Evolutionary conservation across 2,888 invertebrate species (phyloP).

Genomic region (Plutella xylostella): DNA sequence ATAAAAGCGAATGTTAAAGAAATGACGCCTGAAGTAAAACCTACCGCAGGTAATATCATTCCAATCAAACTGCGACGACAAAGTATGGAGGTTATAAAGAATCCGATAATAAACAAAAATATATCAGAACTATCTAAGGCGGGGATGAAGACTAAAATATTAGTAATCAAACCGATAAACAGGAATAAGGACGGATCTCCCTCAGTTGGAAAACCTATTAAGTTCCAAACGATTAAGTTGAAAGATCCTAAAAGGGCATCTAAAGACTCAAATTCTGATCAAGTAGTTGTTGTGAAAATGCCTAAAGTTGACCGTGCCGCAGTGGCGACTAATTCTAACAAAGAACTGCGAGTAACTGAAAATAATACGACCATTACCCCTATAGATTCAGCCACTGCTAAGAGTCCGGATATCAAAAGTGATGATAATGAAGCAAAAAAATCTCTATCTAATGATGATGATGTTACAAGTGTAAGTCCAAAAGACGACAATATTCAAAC

Average conservation of each 20-base stretch:
- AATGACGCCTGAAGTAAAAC: slow-evolving; percentile 10
- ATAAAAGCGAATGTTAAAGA: neutral
- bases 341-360: no score
- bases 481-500: no score
- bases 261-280: slow-evolving; percentile 37
- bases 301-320: slow-evolving; percentile 44
- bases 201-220: slow-evolving; percentile 35
- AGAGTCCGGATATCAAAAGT: no score
- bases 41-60: slow-evolving; percentile 22
- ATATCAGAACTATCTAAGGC: slow-evolving; percentile 52
- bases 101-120: slow-evolving; percentile 55
- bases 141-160: slow-evolving; percentile 59
- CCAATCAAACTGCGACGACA: slow-evolving; percentile 49
- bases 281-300: slow-evolving; percentile 52
- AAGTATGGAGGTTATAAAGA: slow-evolving; percentile 53
- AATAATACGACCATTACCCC: no score
- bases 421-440: no score
- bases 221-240: slow-evolving; percentile 79
- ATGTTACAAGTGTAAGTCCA: no score
- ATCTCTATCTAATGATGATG: no score
- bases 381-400: no score
- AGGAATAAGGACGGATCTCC: slow-evolving; percentile 42
- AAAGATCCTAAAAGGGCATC: slow-evolving; percentile 42
- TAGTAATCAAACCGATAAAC: slow-evolving; percentile 58
- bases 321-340: no score